Base-by-base conservation (phyloP, 1,140 invertebrate genomes). In the Saccostrea glomerata region DNA sequence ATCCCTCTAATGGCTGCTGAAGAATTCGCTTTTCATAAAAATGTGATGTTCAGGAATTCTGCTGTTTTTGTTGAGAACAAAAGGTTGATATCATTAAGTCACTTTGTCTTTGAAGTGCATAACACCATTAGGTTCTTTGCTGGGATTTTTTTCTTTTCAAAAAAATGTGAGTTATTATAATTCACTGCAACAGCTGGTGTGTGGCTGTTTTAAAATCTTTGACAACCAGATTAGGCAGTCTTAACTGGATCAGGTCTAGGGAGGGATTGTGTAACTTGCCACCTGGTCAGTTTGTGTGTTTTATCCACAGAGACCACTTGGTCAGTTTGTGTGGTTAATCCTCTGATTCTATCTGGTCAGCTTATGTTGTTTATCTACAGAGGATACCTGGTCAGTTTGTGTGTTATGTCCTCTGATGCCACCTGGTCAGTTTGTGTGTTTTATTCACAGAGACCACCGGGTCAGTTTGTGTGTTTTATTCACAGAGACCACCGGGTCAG, bases 101-200 rank as follows among this genome's bases (percentile, higher is more conserved):
- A n/a, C 58, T 40, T 77, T 77, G 25, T 77, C 70, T 77, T 77
- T 77, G 70, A 77, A 30, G 30, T 77, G 30, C 17, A 77, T 77
- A 36, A 77, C 5, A 77, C 30, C 70, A 30, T 77, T 15, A 77
- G 1, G 23, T 13, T 77, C 23, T 30, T 36, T 77, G 70, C 25
- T 77, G 30, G 30, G 30, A 3, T 47, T 6, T 47, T 47, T 47
- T 47, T 47, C 6, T 47, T 47, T 47, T 47, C 47, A 7, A 7
- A 7, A 7, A 47, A 47, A 47, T 47, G 47, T 47, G 47, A 47
- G 5, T 47, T 47, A 17, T 20, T 17, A 63, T 63, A 7, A 63
- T 63, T 20, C n/a, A 63, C n/a, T 7, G n/a, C 17, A 17, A 20
- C 58, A 63, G 58, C 58, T 63, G 58, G n/a, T 17, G 58, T 17